A percentile compares a stretch with the other conserved stretches of the same genome.
Evolutionary conservation across 2,797 vertebrate species (phyloP).

Genomic region (Lepidocolaptes lacrymiger): DNA sequence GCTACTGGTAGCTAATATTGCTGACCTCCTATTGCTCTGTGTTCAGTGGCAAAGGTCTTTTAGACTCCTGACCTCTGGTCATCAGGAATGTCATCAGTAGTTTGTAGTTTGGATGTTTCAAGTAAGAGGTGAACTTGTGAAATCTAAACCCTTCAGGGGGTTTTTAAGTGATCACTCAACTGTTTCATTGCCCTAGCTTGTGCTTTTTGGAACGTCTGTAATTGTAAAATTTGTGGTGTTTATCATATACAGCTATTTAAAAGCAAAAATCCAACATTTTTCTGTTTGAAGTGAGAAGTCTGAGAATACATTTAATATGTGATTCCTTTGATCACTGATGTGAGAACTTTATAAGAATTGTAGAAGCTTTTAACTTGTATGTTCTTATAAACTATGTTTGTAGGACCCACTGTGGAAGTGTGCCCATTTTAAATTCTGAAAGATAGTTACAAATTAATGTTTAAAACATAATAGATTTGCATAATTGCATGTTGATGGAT

Average conservation of each 20-base stretch:
- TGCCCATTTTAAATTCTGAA: background rate
- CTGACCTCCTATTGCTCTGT: slow-evolving; percentile 70
- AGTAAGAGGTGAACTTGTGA: slow-evolving; percentile 74
- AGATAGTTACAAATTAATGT: background rate
- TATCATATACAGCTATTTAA: background rate
- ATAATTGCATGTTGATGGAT: background rate
- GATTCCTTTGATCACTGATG: background rate
- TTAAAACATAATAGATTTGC: background rate
- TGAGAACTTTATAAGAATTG: background rate
- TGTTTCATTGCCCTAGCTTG: slow-evolving; percentile 66
- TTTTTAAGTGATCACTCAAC: slow-evolving; percentile 68
- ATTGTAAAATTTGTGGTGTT: background rate
- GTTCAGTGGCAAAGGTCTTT: slow-evolving; percentile 57
- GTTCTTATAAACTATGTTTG: background rate
- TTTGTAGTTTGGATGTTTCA: slow-evolving; percentile 71
- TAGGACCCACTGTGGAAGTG: background rate
- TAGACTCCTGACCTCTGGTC: slow-evolving; percentile 64
- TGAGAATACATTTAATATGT: background rate
- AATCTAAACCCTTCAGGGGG: slow-evolving; percentile 68
- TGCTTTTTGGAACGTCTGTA: slow-evolving; percentile 58
- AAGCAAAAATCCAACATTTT: background rate
- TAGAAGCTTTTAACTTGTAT: background rate
- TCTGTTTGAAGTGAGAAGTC: slow-evolving; percentile 3
- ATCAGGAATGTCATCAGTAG: slow-evolving; percentile 68
- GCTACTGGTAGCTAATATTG: slow-evolving; percentile 31